Evolutionary conservation across 2,888 invertebrate genomes (phyloP).

Genomic region (Ariolimax columbianus): DNA sequence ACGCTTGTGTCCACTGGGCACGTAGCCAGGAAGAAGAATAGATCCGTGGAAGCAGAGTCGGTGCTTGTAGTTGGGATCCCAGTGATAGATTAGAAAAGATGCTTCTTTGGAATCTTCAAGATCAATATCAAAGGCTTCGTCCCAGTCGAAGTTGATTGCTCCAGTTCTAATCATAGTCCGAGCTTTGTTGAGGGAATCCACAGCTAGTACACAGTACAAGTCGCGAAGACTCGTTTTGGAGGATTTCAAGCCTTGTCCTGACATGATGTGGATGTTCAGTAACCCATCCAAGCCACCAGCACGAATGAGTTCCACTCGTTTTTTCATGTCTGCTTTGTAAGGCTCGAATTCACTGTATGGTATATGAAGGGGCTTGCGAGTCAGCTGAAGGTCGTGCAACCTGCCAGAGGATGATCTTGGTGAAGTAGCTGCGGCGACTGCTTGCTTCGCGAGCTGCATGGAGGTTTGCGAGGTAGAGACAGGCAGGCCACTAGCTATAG

Average conservation of each 20-base stretch:
- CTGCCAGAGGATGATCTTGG: constrained; percentile 60
- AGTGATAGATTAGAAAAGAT: constrained; percentile 97
- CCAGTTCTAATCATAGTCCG: constrained; percentile 96
- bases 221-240: constrained; percentile 82
- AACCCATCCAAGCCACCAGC: constrained; percentile 72
- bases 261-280: constrained; percentile 78
- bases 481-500: constrained; percentile 52
- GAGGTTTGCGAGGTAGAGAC: constrained; percentile 66
- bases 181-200: constrained; percentile 97
- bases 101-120: constrained; percentile 95
- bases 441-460: constrained; percentile 45
- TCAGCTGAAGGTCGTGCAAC: constrained; percentile 72
- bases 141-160: constrained; percentile 98
- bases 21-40: constrained; percentile 77
- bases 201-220: constrained; percentile 97
- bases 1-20: constrained; percentile 69
- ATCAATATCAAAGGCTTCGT: constrained; percentile 98
- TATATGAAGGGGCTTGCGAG: constrained; percentile 76
- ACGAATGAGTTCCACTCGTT: constrained; percentile 66
- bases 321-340: constrained; percentile 72
- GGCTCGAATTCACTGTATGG: constrained; percentile 76
- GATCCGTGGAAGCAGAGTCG: constrained; percentile 89
- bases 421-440: constrained; percentile 37
- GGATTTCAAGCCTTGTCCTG: constrained; percentile 80
- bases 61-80: constrained; percentile 99